phyloP scores from a whole-genome alignment of 92 coral and sea anemone genomes.

The Diadumene lineata region DNA sequence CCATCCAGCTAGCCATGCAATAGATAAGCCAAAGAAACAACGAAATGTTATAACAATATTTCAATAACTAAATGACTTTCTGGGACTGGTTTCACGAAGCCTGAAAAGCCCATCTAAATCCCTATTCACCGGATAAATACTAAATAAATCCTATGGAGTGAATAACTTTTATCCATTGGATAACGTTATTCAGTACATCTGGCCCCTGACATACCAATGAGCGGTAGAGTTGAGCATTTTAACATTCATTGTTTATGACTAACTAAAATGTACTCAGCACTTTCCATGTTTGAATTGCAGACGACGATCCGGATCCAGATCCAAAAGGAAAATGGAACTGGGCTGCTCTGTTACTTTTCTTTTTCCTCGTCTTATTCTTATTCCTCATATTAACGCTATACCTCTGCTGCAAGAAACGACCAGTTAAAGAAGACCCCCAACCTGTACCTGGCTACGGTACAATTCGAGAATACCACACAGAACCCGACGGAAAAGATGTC shows the following conservation, averaged over 20 bases:
- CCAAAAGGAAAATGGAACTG: conserved; percentile 37
- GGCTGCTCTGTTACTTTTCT: conserved; percentile 42
- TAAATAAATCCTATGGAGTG: no score
- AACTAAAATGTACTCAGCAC: no score
- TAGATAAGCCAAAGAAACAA: background rate
- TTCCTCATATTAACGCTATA: conserved; percentile 45
- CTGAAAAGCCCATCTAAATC: no score
- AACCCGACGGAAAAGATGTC: conserved; percentile 51
- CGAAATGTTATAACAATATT: no score
- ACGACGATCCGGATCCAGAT: background rate
- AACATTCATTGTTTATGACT: no score
- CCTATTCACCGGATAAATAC: no score
- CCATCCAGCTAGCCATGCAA: background rate
- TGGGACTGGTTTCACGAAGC: no score
- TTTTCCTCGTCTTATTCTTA: conserved; percentile 36
- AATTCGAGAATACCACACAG: conserved; percentile 50
- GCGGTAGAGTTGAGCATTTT: no score
- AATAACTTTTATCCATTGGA: no score
- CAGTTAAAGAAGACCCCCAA: conserved; percentile 2
- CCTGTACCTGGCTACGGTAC: conserved; percentile 62
- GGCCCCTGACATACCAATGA: no score
- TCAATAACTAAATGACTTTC: no score
- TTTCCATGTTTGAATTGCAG: background rate
- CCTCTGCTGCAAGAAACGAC: conserved; percentile 43
- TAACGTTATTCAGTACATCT: no score